Evolutionary conservation across 2,797 vertebrate genomes (phyloP).

Genomic region (Pogoniulus pusillus): DNA sequence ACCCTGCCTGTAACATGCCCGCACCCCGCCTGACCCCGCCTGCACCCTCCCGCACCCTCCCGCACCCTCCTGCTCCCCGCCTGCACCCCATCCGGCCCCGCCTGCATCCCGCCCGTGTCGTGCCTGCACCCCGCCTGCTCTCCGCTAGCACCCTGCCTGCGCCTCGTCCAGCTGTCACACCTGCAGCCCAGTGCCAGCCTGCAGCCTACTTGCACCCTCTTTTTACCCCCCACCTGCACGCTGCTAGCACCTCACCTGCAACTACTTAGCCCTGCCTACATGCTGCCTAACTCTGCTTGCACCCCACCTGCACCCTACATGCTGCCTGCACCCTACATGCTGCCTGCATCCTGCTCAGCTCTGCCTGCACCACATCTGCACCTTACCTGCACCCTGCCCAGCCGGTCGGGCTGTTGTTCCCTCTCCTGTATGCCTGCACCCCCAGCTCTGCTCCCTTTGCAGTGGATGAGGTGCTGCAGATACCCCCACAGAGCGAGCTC

Average conservation of each 20-base stretch:
- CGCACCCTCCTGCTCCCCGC: too few species aligned
- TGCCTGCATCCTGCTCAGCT: neutral
- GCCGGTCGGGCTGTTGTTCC: fast-evolving
- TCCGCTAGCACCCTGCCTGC: neutral
- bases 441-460: neutral
- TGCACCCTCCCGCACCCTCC: neutral
- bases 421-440: neutral
- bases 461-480: neutral
- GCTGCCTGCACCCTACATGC: neutral
- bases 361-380: neutral
- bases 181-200: too few species aligned
- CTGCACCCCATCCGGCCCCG: neutral
- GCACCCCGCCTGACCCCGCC: neutral
- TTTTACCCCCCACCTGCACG: neutral
- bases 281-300: neutral
- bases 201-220: too few species aligned
- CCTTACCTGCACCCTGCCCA: neutral
- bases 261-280: neutral
- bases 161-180: too few species aligned
- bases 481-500: neutral
- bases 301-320: neutral
- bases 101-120: neutral
- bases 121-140: too few species aligned
- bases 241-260: neutral
- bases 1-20: neutral